Evolutionary conservation across 1,140 invertebrate species (phyloP).

Genomic region (Ridgeia piscesae): DNA sequence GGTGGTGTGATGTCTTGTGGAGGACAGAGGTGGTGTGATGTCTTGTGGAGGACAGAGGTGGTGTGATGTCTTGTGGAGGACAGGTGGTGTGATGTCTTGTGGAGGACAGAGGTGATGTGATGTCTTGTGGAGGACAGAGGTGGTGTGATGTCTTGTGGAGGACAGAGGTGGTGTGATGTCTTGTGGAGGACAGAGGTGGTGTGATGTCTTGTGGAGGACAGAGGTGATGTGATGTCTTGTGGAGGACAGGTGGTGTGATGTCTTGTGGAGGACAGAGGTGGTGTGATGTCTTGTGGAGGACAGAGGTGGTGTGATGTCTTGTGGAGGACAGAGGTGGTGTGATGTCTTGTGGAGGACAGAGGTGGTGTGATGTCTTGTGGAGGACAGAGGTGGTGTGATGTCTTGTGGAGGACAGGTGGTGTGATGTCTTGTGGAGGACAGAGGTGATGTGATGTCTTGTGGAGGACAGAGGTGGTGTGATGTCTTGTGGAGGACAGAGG

Average conservation of each 20-base stretch:
- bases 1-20: not conserved
- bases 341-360: not conserved
- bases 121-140: no score
- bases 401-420: not conserved
- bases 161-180: not conserved
- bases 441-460: no score
- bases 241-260: not conserved
- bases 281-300: no score
- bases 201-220: no score
- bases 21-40: no score
- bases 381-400: not conserved
- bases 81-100: not conserved
- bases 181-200: no score
- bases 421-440: not conserved
- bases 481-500: not conserved
- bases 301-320: not conserved
- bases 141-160: not conserved
- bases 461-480: no score
- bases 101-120: no score
- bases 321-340: not conserved
- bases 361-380: no score
- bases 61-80: not conserved
- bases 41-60: no score
- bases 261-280: no score
- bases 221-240: not conserved